phyloP scores from a whole-genome alignment of 1,140 invertebrate genomes.

The Platorchestia sp. region DNA sequence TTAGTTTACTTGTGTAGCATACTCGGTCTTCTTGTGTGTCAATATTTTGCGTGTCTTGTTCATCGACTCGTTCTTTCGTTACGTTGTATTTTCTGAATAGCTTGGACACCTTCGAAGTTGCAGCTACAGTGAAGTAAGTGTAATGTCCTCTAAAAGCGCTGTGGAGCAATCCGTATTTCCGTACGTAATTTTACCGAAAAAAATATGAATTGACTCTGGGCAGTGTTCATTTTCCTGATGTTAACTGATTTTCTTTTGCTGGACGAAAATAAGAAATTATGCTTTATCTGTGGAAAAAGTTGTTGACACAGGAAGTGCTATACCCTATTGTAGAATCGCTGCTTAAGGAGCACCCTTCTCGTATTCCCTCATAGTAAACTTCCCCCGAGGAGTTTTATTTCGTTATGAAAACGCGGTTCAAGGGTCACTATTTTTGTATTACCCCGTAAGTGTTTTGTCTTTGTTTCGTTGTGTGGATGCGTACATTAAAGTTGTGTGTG shows the following conservation, averaged over 20 bases:
- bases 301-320: background rate
- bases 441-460: background rate
- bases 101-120: background rate
- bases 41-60: background rate
- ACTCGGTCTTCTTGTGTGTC: background rate
- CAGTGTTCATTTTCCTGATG: background rate
- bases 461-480: background rate
- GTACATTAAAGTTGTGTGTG: background rate
- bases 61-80: background rate
- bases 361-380: background rate
- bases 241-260: background rate
- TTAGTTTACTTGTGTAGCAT: background rate
- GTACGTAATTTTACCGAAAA: background rate
- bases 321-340: background rate
- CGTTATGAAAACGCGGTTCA: background rate
- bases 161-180: background rate
- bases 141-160: background rate
- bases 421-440: background rate
- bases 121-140: background rate
- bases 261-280: background rate
- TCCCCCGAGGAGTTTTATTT: no score
- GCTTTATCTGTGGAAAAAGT: background rate
- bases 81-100: background rate
- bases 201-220: background rate
- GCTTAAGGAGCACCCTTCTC: background rate